A percentile compares a stretch with the other conserved stretches of the same genome.
These are phyloP conservation scores for Mandrillus leucophaeus DNA, from an alignment of 2,113 vertebrate genomes.

Conservation along the genomic window DNA sequence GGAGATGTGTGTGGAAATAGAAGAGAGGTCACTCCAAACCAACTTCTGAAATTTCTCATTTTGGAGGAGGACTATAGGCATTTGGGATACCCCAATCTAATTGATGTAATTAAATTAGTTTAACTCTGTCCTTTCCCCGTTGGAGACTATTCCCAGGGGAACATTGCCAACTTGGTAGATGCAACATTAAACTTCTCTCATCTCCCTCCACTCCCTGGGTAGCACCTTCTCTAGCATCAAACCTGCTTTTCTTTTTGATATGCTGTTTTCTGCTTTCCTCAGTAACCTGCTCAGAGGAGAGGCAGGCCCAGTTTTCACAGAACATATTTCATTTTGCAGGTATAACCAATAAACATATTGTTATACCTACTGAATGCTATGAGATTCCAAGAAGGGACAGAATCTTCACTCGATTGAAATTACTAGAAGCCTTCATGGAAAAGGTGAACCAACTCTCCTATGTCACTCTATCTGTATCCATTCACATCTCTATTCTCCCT, in stretches of 20 bases:
- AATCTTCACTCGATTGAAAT: not conserved
- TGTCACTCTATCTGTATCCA: not conserved
- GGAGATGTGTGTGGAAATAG: not conserved
- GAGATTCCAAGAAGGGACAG: not conserved
- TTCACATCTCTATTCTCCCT: not conserved
- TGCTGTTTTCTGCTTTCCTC: not conserved
- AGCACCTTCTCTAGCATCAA: not conserved
- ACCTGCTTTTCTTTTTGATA: not conserved
- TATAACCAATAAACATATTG: not conserved
- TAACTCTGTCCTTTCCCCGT: not conserved
- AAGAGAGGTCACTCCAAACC: not conserved
- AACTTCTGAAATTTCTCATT: not conserved
- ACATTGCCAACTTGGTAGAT: not conserved
- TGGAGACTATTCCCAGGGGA: not conserved
- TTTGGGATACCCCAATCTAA: not conserved
- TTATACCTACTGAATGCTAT: not conserved
- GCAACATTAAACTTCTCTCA: not conserved
- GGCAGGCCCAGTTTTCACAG: not conserved
- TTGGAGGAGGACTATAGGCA: not conserved
- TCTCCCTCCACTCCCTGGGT: not conserved
- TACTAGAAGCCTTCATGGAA: not conserved
- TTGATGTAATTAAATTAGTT: not conserved
- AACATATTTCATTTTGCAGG: not conserved
- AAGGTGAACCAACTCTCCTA: not conserved
- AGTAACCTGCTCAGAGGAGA: not conserved